Base-by-base conservation (phyloP, 2,113 vertebrate genomes). In the Labrus mixtus region DNA sequence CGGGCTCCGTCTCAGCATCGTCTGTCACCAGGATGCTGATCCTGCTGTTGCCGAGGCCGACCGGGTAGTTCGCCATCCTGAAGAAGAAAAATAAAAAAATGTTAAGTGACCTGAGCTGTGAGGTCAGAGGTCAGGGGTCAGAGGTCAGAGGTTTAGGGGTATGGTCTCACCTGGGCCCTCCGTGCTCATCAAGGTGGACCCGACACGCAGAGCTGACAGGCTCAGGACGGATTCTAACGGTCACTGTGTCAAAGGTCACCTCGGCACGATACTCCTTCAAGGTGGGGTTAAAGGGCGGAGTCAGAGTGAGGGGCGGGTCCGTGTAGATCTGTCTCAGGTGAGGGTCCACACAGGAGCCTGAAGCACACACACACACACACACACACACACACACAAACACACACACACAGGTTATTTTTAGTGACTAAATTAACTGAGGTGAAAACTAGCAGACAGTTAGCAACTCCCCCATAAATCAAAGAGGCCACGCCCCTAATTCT, bases 211-310 rank as follows among this genome's bases (percentile, higher is more conserved):
- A 86, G 29, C 94, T 95, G 16, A 92, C 68, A 1, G 96, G 90
- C 82, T 96, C 93, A 0, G 96, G 96, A 33, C 94, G 91, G 73
- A 98, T 95, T 53, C 92, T 93, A 65, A 98, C 90, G 4, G 82
- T 96, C 67, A 97, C 92, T 29, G 95, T 92, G 85, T 98, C 96
- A 12, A 99, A 99, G 33, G 96, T 95, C 20, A 99, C 96, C 88
- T 98, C 96, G 10, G 94, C 88, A 0, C 89, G 94, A 87, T 99
- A 99, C 76, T 96, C 95, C 89, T 94, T 98, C 84, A 97, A 93
- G 82, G 89, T 65, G 3, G 96, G 94, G 63, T 94, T 95, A 92
- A 99, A 99, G 39, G 90, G 91, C 16, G 98, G 98, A 60, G 87
- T 96, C 83, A 98, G 81, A 13, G 93, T 87, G 87, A 99, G 93